Percentiles rank a stretch among this genome's conserved stretches.
Evolutionary conservation across 2,113 vertebrate species (phyloP).

Genomic region (Tautogolabrus adspersus): DNA sequence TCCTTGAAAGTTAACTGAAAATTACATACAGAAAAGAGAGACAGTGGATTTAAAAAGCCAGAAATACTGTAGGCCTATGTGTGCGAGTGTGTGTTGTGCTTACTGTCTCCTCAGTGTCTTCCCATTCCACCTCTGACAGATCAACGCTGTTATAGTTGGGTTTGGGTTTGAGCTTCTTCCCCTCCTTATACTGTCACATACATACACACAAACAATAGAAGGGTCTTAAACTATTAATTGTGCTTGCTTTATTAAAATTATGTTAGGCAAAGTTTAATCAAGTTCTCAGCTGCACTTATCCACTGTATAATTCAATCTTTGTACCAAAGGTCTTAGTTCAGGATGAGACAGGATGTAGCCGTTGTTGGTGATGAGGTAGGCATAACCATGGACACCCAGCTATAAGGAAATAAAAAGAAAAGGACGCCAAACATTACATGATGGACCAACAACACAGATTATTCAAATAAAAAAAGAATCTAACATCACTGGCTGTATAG

Average conservation of each 20-base stretch:
- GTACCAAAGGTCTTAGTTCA: conserved; percentile 93
- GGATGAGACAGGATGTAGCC: conserved; percentile 98
- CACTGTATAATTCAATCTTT: background rate
- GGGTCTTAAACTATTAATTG: background rate
- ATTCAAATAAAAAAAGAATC: no score
- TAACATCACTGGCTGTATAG: background rate
- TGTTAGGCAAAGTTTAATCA: no score
- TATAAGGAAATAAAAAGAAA: conserved; percentile 63
- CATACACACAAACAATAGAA: conserved; percentile 13
- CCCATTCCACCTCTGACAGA: conserved; percentile 95
- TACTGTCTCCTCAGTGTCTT: conserved; percentile 90
- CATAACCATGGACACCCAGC: conserved; percentile 95
- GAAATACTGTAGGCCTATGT: background rate
- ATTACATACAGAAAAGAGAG: background rate
- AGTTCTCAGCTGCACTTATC: background rate
- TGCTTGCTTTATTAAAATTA: background rate
- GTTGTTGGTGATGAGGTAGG: conserved; percentile 94
- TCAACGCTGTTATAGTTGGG: conserved; percentile 98
- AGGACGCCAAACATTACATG: background rate
- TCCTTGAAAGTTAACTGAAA: background rate
- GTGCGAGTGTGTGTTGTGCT: conserved; percentile 35
- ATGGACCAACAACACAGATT: no score
- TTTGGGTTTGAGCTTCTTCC: conserved; percentile 92
- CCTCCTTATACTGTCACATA: conserved; percentile 90
- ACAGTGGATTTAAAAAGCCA: background rate